These are phyloP conservation scores for Otolemur crassicaudatus DNA, from an alignment of 2,797 vertebrate genomes.

Conservation along the genomic window DNA sequence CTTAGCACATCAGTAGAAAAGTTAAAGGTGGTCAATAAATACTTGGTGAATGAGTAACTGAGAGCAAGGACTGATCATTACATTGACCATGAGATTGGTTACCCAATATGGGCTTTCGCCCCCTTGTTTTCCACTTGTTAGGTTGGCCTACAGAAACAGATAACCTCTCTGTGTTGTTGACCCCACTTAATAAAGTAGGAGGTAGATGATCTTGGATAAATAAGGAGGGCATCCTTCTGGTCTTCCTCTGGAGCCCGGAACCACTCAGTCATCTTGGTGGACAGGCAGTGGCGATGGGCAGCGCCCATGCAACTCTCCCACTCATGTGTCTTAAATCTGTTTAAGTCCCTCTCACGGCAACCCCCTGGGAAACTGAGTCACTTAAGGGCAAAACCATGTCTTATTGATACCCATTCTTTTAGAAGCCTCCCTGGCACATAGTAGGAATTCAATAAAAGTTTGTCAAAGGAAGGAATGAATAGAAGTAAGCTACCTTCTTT, in stretches of 20 bases:
- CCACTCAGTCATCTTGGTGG: not conserved
- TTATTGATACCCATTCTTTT: not conserved
- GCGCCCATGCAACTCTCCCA: not conserved
- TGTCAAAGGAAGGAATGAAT: slow-evolving; percentile 21
- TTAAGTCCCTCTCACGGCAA: not conserved
- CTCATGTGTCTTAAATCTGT: not conserved
- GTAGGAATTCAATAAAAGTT: slow-evolving; percentile 23
- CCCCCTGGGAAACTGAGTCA: slow-evolving; percentile 3
- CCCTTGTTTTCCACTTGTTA: slow-evolving; percentile 27
- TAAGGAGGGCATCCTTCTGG: slow-evolving; percentile 1
- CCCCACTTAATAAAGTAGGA: not conserved
- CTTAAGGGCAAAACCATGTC: slow-evolving; percentile 10
- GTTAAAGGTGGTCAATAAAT: not conserved
- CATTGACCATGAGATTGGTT: not conserved
- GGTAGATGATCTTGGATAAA: not conserved
- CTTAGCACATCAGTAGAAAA: slow-evolving; percentile 1
- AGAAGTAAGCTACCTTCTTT: not conserved
- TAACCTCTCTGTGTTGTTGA: not conserved
- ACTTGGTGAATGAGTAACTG: slow-evolving; percentile 42
- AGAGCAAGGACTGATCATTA: slow-evolving; percentile 10
- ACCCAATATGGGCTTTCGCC: not conserved
- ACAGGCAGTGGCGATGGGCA: not conserved
- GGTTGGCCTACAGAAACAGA: not conserved
- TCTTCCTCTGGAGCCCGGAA: not conserved
- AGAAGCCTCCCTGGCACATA: slow-evolving; percentile 15